Conservation (phyloP, 2,797 vertebrate species). For the Clarias laeviceps region DNA sequence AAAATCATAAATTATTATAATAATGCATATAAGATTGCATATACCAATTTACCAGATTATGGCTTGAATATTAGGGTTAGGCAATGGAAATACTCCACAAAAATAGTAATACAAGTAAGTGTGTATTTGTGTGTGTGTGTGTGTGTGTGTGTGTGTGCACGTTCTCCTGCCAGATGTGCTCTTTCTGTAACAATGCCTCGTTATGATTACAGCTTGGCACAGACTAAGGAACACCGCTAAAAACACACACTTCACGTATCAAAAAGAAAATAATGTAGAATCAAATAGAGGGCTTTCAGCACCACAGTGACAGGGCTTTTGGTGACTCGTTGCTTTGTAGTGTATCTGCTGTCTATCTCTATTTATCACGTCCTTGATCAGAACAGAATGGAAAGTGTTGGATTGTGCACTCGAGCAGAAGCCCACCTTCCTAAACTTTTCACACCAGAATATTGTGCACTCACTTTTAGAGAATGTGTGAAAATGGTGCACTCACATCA, state of each 20-base stretch:
- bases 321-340: constrained; percentile 47
- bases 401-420: constrained; percentile 21
- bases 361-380: constrained; percentile 43
- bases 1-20: not conserved
- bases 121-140: constrained; percentile 5
- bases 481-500: constrained; percentile 7
- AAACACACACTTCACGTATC: constrained; percentile 46
- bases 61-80: not conserved
- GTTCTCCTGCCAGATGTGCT: constrained; percentile 39
- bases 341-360: constrained; percentile 42
- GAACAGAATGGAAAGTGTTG: constrained; percentile 25
- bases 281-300: constrained; percentile 39
- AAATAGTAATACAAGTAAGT: constrained; percentile 1
- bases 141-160: constrained; percentile 24
- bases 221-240: constrained; percentile 33
- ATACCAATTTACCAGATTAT: not conserved
- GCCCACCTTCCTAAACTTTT: constrained; percentile 32
- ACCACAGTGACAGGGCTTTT: constrained; percentile 40
- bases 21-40: not conserved
- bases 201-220: constrained; percentile 55
- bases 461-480: constrained; percentile 4
- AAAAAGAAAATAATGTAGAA: constrained; percentile 48
- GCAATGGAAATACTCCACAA: not conserved
- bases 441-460: constrained; percentile 16
- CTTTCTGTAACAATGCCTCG: constrained; percentile 47